Evolutionary conservation across 2,113 vertebrate species (phyloP), one percentile per base, ranked within the genome.

Genomic region (Choloepus hoffmanni): DNA sequence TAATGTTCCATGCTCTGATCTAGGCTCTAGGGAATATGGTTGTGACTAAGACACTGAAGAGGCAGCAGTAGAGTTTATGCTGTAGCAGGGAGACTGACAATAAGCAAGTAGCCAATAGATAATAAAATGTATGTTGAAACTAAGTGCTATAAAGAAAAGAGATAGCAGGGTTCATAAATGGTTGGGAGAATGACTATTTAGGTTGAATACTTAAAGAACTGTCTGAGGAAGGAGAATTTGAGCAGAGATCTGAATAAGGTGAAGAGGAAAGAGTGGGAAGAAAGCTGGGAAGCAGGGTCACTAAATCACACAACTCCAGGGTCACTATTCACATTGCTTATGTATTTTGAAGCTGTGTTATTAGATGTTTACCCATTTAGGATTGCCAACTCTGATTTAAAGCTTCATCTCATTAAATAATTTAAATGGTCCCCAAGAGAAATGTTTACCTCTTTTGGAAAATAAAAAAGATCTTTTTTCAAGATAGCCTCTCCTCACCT

Each of bases 321-420:
- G 18, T 68, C 76, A 85, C 55, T 72, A 65, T 63, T 91, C 45
- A 68, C 16, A 78, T 30, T 79, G 10, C 60, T 95, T 63, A 43
- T 55, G 53, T 43, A 55, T 76, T 65, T 81, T n/a, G 24, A 88
- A 58, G 50, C 62, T 92, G n/a, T 67, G 7, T 50, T 68, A 24
- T 91, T 76, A 91, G 91, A 15, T 74, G 48, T 58, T 82, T 33
- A 65, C 86, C 30, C 43, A 48, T 88, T 95, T 73, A 95, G 30
- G 30, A 65, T 72, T 67, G 30, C 23, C 67, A 53, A 33, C 45
- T 84, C 58, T 85, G 53, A 45, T 70, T 95, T 92, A 90, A 70
- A 94, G n/a, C 11, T 85, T 92, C 62, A 92, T 92, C 23, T 82
- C n/a, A 10, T 68, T 89, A 86, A 63, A 53, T 85, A 79, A 78